Evolutionary conservation across 2,888 invertebrate genomes (phyloP).

Genomic region (Hirudinaria manillensis): DNA sequence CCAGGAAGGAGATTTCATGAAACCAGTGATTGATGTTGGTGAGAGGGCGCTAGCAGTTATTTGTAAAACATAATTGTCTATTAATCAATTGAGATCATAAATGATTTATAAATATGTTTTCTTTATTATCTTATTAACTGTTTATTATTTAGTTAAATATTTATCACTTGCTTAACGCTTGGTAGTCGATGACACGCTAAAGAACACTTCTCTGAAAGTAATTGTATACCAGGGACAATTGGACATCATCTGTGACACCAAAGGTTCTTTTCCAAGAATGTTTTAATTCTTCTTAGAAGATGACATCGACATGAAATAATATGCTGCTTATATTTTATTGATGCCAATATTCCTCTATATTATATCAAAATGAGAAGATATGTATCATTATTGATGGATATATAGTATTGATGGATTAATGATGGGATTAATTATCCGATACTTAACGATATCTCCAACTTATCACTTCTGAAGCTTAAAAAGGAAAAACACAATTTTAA

Average conservation of each 20-base stretch:
- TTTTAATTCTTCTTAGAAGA: not conserved
- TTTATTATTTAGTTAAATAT: not conserved
- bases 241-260: constrained; percentile 40
- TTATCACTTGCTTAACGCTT: constrained; percentile 2
- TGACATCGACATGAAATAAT: not conserved
- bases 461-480: no score
- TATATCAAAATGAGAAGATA: no score
- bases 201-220: constrained; percentile 36
- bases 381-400: no score
- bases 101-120: not conserved
- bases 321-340: not conserved
- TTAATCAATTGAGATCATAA: not conserved
- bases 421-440: no score
- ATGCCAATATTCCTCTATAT: no score
- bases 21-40: constrained; percentile 38
- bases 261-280: constrained; percentile 33
- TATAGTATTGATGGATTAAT: no score
- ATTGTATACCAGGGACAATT: constrained; percentile 41
- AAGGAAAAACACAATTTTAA: no score
- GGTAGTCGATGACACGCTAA: constrained; percentile 38
- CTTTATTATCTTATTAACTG: not conserved
- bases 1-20: constrained; percentile 41
- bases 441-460: no score
- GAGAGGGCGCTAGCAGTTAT: constrained; percentile 4
- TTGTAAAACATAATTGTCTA: not conserved